These are phyloP conservation scores for Sebastes paucispinis DNA, from an alignment of 2,797 vertebrate species.

Conservation along the genomic window DNA sequence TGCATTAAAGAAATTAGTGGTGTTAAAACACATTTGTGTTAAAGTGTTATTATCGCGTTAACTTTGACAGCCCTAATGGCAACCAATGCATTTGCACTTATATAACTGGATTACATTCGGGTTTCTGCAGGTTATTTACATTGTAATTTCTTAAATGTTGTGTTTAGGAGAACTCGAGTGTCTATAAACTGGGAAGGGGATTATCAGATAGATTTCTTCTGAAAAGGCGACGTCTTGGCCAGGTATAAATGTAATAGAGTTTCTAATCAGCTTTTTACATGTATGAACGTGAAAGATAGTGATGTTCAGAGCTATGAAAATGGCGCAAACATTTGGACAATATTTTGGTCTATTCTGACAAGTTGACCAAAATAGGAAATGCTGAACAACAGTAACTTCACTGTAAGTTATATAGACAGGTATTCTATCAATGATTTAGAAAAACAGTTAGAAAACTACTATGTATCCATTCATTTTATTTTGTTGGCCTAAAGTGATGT, in stretches of 20 bases:
- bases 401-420: background rate
- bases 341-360: background rate
- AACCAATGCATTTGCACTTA: background rate
- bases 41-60: too few species aligned
- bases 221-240: background rate
- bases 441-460: background rate
- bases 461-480: background rate
- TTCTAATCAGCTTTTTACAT: background rate
- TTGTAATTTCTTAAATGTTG: background rate
- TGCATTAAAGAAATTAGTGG: too few species aligned
- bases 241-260: background rate
- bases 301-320: background rate
- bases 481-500: background rate
- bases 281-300: background rate
- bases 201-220: background rate
- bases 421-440: background rate
- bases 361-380: background rate
- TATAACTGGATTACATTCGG: background rate
- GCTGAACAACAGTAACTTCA: background rate
- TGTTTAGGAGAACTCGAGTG: background rate
- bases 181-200: background rate
- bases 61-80: too few species aligned
- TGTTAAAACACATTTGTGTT: too few species aligned
- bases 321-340: background rate
- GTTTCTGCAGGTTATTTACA: background rate